Evolutionary conservation across 37 sponge, comb jelly and placozoan species (phyloP).

Genomic region (Cladorhizidae sp.): DNA sequence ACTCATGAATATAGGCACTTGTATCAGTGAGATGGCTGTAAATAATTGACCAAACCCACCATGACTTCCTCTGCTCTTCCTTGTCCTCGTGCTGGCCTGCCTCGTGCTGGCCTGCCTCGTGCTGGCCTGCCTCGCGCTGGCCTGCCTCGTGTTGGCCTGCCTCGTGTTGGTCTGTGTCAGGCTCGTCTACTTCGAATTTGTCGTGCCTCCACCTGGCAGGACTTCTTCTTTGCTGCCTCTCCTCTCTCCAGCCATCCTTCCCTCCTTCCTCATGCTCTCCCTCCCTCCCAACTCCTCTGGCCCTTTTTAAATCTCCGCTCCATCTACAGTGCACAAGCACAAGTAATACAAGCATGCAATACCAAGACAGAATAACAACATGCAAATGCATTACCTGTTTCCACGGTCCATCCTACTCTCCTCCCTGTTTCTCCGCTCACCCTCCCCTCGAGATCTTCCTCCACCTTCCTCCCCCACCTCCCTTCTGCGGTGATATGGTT

Average conservation of each 20-base stretch:
- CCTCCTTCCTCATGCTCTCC: constrained; percentile 28
- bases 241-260: constrained; percentile 9
- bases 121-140: constrained; percentile 25
- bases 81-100: not conserved
- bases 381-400: not conserved
- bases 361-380: not conserved
- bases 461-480: not conserved
- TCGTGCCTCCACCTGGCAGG: constrained; percentile 52
- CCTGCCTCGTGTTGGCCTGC: constrained; percentile 2
- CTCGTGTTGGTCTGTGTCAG: constrained; percentile 2
- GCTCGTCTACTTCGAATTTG: constrained; percentile 34
- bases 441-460: not conserved
- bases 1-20: too few species aligned
- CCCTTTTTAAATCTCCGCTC: not conserved
- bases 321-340: not conserved
- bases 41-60: not conserved
- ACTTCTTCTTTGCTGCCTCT: not conserved
- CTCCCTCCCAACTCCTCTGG: not conserved
- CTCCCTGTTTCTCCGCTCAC: not conserved
- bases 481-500: too few species aligned
- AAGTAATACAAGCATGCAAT: not conserved
- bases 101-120: constrained; percentile 9
- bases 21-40: too few species aligned
- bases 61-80: not conserved
- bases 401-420: not conserved